Evolutionary conservation across 2,797 vertebrate species (phyloP), one percentile per base, ranked within the genome.

Genomic region (Bovichtus diacanthus): DNA sequence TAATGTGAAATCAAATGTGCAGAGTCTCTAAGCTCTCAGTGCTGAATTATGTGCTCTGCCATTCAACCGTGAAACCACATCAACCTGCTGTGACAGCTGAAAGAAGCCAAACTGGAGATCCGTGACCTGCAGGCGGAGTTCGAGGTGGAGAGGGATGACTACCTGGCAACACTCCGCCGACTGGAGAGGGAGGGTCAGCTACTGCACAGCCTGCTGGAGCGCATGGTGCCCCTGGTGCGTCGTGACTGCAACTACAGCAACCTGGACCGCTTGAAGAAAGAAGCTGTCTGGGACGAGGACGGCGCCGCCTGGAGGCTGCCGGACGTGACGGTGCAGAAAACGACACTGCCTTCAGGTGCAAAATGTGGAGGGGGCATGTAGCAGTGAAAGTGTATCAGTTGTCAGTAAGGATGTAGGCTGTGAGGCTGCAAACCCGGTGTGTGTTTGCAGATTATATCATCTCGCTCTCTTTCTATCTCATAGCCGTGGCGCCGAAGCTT

Each of bases 221-320:
- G 94, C 53, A 94, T 95, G 93, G 96, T 94, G 84, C 90, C 93
- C 1, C 95, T 99, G 0, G 81, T 98, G 74, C 91, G 93, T 19
- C 78, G 94, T 0, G 96, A 97, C 93, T 97, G 97, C 83, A 98
- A 96, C 95, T 98, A 97, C 89, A 97, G 96, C 94, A 98, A 95
- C 86, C 85, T 96, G 79, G 96, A 97, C 69, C 95, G 92, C 41
- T 86, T 97, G 67, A 90, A 92, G 76, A 87, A 67, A 0, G 95
- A 98, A 63, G 94, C 95, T 0, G 31, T 86, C 44, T 98, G 97
- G 97, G 97, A 97, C 0, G 96, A 98, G 81, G 97, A 98, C 12
- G 90, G 55, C 0, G 63, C 92, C 71, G 77, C 91, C 78, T 98
- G 97, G 97, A 97, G 92, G 92, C 86, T 97, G 75, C 97, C 97